Evolutionary conservation across 1,140 invertebrate genomes (phyloP).

Genomic region (Drosophila lacteicornis): DNA sequence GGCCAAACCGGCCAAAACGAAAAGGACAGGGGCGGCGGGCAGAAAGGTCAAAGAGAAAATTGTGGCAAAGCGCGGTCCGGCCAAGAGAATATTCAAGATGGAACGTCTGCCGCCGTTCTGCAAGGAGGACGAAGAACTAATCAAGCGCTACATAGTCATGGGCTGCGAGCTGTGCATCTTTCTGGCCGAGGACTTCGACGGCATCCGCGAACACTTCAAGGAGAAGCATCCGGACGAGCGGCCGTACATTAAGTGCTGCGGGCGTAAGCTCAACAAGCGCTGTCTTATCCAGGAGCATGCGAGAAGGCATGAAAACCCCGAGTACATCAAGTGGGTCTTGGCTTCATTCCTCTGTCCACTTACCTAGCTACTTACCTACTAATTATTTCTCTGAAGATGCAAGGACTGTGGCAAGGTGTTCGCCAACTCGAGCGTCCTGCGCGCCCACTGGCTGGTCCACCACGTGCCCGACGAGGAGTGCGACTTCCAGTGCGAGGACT

Average conservation of each 20-base stretch:
- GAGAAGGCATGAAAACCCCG: slow-evolving; percentile 73
- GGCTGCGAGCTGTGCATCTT: slow-evolving; percentile 78
- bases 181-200: slow-evolving; percentile 70
- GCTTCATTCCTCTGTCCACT: background rate
- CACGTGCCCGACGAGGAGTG: slow-evolving; percentile 77
- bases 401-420: slow-evolving; percentile 78
- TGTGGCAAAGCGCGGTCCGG: slow-evolving; percentile 42
- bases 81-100: slow-evolving; percentile 60
- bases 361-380: too few relatives aligned
- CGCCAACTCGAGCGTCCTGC: slow-evolving; percentile 70
- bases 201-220: slow-evolving; percentile 74
- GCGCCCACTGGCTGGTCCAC: slow-evolving; percentile 69
- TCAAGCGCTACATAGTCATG: slow-evolving; percentile 79
- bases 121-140: slow-evolving; percentile 75
- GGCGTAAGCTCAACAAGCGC: slow-evolving; percentile 72
- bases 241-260: slow-evolving; percentile 75
- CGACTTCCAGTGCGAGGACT: slow-evolving; percentile 75
- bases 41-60: slow-evolving; percentile 27
- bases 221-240: slow-evolving; percentile 62
- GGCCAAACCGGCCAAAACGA: slow-evolving; percentile 36
- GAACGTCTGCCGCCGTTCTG: slow-evolving; percentile 68
- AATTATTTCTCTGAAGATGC: slow-evolving; percentile 45
- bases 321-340: slow-evolving; percentile 72
- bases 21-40: slow-evolving; percentile 26
- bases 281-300: slow-evolving; percentile 76